Conservation (phyloP, 2,113 vertebrate species). For the Orthonyx spaldingii region DNA sequence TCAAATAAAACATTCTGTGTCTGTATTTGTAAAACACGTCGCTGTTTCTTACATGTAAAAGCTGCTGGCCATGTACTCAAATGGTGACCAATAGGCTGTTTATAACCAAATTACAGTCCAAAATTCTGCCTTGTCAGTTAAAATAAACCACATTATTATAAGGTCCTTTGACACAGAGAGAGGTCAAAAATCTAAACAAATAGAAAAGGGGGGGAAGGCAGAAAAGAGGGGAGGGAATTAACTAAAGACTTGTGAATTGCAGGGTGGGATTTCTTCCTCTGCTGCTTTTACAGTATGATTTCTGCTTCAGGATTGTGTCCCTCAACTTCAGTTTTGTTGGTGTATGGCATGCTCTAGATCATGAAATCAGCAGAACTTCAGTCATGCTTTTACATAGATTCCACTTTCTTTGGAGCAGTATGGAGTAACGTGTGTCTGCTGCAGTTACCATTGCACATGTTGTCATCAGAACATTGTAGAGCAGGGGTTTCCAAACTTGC, state of each 20-base stretch:
- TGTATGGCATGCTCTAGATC: constrained; percentile 9
- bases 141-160: not conserved
- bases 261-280: constrained; percentile 47
- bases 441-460: not conserved
- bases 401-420: not conserved
- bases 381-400: constrained; percentile 52
- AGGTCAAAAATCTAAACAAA: constrained; percentile 16
- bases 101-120: not conserved
- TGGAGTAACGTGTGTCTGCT: not conserved
- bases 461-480: not conserved
- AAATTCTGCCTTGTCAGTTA: not conserved
- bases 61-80: not conserved
- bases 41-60: not conserved
- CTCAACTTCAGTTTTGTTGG: constrained; percentile 29
- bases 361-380: constrained; percentile 17
- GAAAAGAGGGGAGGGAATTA: not conserved
- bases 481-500: constrained; percentile 41
- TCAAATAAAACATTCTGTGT: not conserved
- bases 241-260: not conserved
- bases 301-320: constrained; percentile 11
- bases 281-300: constrained; percentile 40
- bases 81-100: not conserved
- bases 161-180: constrained; percentile 26
- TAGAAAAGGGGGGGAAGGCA: not conserved
- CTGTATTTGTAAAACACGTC: not conserved